Evolutionary conservation across 2,888 invertebrate genomes (phyloP).

Genomic region (Troilus luridus): DNA sequence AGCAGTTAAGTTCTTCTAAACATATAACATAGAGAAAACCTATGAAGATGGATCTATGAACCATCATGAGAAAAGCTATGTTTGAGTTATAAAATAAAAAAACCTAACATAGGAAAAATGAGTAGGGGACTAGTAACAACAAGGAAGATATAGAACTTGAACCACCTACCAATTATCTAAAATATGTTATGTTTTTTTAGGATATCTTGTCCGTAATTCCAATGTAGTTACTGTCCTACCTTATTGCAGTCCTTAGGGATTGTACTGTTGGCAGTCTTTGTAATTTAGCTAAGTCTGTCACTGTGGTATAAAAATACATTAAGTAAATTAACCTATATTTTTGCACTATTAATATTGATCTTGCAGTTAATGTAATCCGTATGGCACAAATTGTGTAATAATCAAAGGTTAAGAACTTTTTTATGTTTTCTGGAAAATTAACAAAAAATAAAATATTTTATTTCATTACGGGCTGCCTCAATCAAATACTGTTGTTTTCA

Average conservation of each 20-base stretch:
- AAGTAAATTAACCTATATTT: neutral
- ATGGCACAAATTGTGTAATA: neutral
- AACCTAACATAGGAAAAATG: no score
- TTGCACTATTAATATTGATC: neutral
- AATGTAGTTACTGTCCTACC: slow-evolving; percentile 97
- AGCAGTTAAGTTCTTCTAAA: no score
- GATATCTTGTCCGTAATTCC: slow-evolving; percentile 98
- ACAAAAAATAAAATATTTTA: neutral
- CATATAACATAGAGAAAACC: no score
- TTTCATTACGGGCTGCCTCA: neutral
- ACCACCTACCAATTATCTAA: neutral
- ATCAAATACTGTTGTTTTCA: neutral
- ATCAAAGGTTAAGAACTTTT: neutral
- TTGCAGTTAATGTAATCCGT: neutral
- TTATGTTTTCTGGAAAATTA: neutral
- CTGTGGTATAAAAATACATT: slow-evolving; percentile 81
- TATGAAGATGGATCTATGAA: no score
- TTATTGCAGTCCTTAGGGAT: slow-evolving; percentile 95
- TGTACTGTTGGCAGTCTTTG: slow-evolving; percentile 99
- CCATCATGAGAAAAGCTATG: no score
- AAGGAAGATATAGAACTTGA: no score
- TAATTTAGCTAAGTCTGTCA: slow-evolving; percentile 98
- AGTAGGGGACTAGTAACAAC: no score
- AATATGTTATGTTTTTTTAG: slow-evolving; percentile 68
- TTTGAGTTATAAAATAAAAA: no score